phyloP scores from a whole-genome alignment of 1,140 invertebrate species.

The Galleria mellonella region DNA sequence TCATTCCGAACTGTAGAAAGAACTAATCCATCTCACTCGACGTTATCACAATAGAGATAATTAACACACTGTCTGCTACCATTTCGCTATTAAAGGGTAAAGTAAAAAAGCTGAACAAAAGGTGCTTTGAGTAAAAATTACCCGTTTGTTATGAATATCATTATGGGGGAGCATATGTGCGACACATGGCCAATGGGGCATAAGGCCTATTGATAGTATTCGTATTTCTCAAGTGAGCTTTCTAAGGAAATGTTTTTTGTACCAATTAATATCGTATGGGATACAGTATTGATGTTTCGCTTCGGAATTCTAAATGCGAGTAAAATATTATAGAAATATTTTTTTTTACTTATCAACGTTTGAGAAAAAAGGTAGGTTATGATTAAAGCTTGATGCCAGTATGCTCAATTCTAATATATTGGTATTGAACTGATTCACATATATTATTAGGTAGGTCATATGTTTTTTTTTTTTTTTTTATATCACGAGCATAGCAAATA shows the following conservation, averaged over 20 bases:
- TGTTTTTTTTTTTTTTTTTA: too few species aligned
- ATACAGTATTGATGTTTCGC: not conserved
- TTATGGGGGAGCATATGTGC: constrained; percentile 48
- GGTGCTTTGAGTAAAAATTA: constrained; percentile 42
- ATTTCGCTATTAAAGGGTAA: constrained; percentile 40
- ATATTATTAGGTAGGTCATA: too few species aligned
- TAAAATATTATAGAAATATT: too few species aligned
- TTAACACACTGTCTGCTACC: constrained; percentile 37
- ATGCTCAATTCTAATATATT: too few species aligned
- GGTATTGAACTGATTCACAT: too few species aligned
- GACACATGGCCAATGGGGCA: constrained; percentile 56
- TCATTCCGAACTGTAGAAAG: constrained; percentile 2
- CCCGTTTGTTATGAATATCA: constrained; percentile 48
- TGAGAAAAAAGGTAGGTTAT: too few species aligned
- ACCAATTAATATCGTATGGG: constrained; percentile 19
- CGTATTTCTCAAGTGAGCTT: constrained; percentile 21
- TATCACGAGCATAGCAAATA: too few species aligned
- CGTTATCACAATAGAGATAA: constrained; percentile 28
- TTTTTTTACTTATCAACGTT: too few species aligned
- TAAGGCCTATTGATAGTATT: constrained; percentile 44
- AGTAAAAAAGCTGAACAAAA: constrained; percentile 45
- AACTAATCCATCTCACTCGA: constrained; percentile 27
- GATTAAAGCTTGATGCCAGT: too few species aligned
- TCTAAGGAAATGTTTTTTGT: constrained; percentile 20
- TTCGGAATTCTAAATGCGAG: not conserved